Conservation (phyloP, 2,797 vertebrate species). For the Kryptolebias ocellatus region DNA sequence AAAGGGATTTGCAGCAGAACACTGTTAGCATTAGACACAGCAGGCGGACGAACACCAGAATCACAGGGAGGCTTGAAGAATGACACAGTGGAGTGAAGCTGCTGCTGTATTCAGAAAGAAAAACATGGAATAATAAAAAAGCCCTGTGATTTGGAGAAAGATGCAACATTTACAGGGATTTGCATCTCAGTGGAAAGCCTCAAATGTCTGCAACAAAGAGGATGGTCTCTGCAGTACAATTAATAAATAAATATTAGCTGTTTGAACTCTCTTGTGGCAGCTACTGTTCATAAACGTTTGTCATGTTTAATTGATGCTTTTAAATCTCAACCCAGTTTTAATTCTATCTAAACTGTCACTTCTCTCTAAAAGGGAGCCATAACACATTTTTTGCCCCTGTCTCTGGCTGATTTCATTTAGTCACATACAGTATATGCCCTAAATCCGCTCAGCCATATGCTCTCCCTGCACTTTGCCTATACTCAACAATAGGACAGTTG, state of each 20-base stretch:
- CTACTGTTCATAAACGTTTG: no score
- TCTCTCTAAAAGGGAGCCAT: not conserved
- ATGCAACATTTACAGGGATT: not conserved
- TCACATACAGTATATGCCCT: not conserved
- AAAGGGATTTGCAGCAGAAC: constrained; percentile 5
- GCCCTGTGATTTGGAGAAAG: not conserved
- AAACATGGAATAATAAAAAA: not conserved
- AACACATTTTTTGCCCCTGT: not conserved
- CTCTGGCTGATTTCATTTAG: not conserved
- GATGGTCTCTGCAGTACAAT: no score
- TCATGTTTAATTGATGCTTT: no score
- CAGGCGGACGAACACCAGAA: constrained; percentile 22
- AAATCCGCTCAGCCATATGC: not conserved
- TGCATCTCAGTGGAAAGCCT: not conserved
- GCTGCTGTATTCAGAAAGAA: not conserved
- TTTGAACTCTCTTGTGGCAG: no score
- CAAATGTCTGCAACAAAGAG: no score
- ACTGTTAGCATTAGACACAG: not conserved
- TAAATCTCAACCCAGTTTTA: no score
- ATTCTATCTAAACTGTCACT: no score
- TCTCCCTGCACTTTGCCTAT: not conserved
- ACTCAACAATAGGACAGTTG: constrained; percentile 14
- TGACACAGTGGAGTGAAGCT: not conserved
- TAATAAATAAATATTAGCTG: no score
- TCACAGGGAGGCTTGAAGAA: not conserved